phyloP scores from a whole-genome alignment of 2,797 vertebrate species.

The Lepus townsendii region DNA sequence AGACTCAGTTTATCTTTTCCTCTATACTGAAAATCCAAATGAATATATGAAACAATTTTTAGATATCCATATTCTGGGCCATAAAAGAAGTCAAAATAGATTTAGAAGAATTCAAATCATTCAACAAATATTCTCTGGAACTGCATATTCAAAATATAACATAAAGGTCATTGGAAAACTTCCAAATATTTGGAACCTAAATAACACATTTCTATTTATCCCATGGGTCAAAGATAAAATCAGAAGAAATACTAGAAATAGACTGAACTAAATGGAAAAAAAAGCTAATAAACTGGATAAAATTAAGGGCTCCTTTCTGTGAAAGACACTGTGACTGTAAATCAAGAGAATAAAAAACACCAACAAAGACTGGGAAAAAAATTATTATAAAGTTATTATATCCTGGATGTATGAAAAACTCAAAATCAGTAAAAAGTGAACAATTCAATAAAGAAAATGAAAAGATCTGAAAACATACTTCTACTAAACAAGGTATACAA shows the following conservation, averaged over 20 bases:
- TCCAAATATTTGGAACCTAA: not conserved
- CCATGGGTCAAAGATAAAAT: not conserved
- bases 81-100: not conserved
- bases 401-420: not conserved
- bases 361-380: not conserved
- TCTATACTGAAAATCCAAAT: not conserved
- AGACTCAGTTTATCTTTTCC: not conserved
- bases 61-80: not conserved
- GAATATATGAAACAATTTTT: not conserved
- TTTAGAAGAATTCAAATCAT: not conserved
- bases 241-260: not conserved
- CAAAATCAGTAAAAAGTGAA: not conserved
- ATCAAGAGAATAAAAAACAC: not conserved
- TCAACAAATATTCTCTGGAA: not conserved
- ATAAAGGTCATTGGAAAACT: conserved; percentile 34
- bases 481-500: not conserved
- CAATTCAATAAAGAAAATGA: not conserved
- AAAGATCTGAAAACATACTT: not conserved
- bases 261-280: not conserved
- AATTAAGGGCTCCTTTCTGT: not conserved
- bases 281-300: not conserved
- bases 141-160: not conserved
- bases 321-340: not conserved
- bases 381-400: not conserved
- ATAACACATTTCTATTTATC: conserved; percentile 30